Evolutionary conservation across 2,113 vertebrate genomes (phyloP), one percentile per base, ranked within the genome.

Genomic region (Sceloporus undulatus): DNA sequence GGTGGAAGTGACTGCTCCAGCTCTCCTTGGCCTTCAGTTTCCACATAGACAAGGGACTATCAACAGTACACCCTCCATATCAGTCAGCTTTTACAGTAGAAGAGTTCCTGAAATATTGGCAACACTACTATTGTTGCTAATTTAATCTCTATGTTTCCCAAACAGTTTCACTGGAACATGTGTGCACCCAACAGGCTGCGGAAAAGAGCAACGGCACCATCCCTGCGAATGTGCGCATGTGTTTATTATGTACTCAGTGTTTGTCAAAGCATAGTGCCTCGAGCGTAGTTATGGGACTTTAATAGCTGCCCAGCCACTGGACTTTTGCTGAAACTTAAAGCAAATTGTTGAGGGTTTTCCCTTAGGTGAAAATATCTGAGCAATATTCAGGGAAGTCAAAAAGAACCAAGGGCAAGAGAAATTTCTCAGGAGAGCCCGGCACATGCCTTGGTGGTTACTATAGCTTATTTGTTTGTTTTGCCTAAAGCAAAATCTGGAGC

Each of bases 1-100:
- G 76, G 76, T 79, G 85, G 85, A 86, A 86, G 71, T 79, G 65
- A 79, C 42, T 68, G 66, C 77, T 68, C 4, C 23, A 79, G n/a
- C 42, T 79, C 14, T 48, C 76, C 85, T 86, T 86, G 65, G 52
- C 85, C 85, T 8, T 34, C 13, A 3, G 68, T 66, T 66, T 77
- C 84, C 27, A 25, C 84, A 48, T 73, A 71, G 75, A 71, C 85
- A 79, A 38, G 65, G 11, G 65, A 48, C 62, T 68, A 65, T 38
- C 76, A 56, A 79, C 76, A 86, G 65, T n/a, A 56, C 59, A 77
- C 25, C 14, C 56, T 21, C 38, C 42, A 40, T 18, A 70, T 23
- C 13, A 10, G 16, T 70, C 65, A 25, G 66, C 25, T 65, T n/a
- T 78, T 78, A 52, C 5, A 71, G 25, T 34, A 54, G 13, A 71